These are phyloP conservation scores for Pogonus chalceus DNA, from an alignment of 1,140 invertebrate genomes.

Conservation along the genomic window DNA sequence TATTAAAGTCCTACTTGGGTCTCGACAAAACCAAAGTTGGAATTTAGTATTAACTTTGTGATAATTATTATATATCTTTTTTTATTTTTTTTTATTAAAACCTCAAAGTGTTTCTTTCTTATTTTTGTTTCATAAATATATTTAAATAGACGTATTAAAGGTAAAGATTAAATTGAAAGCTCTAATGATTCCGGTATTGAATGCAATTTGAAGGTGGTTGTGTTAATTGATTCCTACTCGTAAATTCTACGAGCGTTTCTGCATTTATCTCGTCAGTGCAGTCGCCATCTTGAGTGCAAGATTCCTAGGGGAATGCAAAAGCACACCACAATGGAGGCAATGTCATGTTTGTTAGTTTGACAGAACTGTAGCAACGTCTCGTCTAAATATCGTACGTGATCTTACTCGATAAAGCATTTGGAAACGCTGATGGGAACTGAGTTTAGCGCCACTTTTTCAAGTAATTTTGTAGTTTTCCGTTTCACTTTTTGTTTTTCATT, in stretches of 20 bases:
- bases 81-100: too few species aligned
- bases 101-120: too few species aligned
- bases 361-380: conserved; percentile 1
- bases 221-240: too few species aligned
- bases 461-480: neutral
- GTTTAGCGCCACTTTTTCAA: conserved; percentile 4
- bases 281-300: neutral
- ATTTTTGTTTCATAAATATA: too few species aligned
- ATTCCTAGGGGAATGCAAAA: neutral
- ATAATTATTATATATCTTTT: too few species aligned
- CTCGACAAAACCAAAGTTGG: too few species aligned
- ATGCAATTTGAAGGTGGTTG: too few species aligned
- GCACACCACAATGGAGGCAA: neutral
- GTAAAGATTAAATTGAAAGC: too few species aligned
- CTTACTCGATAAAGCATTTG: conserved; percentile 8
- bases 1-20: neutral
- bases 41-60: too few species aligned
- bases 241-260: too few species aligned
- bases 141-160: too few species aligned
- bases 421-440: neutral
- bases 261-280: neutral
- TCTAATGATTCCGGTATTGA: too few species aligned
- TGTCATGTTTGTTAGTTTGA: conserved; percentile 1
- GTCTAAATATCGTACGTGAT: conserved; percentile 17
- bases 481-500: neutral